Evolutionary conservation across 2,888 invertebrate genomes (phyloP).

Genomic region (Brenthis daphne): DNA sequence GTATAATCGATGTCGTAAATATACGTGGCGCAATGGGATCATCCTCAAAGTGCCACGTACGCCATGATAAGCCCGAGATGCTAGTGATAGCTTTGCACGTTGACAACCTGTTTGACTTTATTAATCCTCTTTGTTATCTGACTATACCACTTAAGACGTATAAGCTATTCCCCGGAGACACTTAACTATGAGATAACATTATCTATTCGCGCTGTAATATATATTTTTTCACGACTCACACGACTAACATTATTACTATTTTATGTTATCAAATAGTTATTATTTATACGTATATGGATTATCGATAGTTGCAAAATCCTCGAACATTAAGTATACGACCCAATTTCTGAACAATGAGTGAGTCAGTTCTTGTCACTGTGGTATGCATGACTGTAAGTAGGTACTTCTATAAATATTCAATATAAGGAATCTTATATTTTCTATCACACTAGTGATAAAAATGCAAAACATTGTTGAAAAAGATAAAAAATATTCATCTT

Average conservation of each 20-base stretch:
- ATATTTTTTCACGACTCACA: neutral
- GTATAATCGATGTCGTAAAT: slow-evolving; percentile 67
- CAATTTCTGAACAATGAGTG: slow-evolving; percentile 70
- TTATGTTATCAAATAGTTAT: slow-evolving; percentile 15
- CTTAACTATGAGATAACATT: neutral
- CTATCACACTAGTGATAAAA: too few relatives aligned
- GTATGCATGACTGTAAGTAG: slow-evolving; percentile 28
- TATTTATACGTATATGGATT: slow-evolving; percentile 42
- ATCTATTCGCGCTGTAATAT: neutral
- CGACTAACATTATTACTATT: slow-evolving; percentile 5
- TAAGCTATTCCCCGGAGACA: slow-evolving; percentile 4
- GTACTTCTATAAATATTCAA: neutral
- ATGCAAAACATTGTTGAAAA: too few relatives aligned
- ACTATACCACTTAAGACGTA: slow-evolving; percentile 6
- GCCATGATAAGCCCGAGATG: slow-evolving; percentile 62
- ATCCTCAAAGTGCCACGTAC: slow-evolving; percentile 57
- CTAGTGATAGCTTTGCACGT: slow-evolving; percentile 47
- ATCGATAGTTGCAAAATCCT: slow-evolving; percentile 61
- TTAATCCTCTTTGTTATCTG: slow-evolving; percentile 46
- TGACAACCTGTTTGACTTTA: slow-evolving; percentile 53
- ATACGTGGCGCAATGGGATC: slow-evolving; percentile 70
- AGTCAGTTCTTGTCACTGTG: slow-evolving; percentile 59
- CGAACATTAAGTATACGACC: slow-evolving; percentile 62
- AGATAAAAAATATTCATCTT: too few relatives aligned
- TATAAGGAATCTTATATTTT: neutral